Evolutionary conservation across 2,113 vertebrate genomes (phyloP).

Genomic region (Saguinus midas): DNA sequence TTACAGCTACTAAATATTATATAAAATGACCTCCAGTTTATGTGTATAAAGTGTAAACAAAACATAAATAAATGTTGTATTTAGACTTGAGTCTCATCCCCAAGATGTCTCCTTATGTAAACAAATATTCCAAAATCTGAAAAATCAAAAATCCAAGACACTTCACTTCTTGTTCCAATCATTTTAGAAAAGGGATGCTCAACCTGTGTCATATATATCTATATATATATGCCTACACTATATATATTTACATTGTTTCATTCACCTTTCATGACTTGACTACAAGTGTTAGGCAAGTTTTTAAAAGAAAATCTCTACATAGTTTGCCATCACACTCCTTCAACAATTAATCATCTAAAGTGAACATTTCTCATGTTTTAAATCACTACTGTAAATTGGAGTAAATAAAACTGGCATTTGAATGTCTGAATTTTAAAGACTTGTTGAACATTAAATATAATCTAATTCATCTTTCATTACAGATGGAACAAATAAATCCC

Average conservation of each 20-base stretch:
- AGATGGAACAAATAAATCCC: background rate
- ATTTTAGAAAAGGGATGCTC: background rate
- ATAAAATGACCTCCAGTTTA: background rate
- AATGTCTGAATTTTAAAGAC: background rate
- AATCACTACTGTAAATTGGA: background rate
- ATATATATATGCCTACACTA: no score
- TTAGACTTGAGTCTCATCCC: background rate
- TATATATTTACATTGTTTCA: background rate
- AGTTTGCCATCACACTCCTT: background rate
- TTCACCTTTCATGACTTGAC: background rate
- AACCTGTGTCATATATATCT: background rate
- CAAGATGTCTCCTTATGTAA: background rate
- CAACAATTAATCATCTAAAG: background rate
- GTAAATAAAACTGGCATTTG: background rate
- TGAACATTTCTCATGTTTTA: background rate
- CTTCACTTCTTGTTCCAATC: background rate
- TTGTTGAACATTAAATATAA: background rate
- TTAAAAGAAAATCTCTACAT: background rate
- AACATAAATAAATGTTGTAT: background rate
- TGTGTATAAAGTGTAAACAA: background rate
- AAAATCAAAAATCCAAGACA: background rate
- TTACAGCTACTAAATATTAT: background rate
- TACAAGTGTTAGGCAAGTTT: background rate
- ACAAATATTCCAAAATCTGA: background rate
- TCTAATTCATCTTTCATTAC: background rate